Base-by-base conservation (phyloP, 2,797 vertebrate genomes). In the Catharus ustulatus region DNA sequence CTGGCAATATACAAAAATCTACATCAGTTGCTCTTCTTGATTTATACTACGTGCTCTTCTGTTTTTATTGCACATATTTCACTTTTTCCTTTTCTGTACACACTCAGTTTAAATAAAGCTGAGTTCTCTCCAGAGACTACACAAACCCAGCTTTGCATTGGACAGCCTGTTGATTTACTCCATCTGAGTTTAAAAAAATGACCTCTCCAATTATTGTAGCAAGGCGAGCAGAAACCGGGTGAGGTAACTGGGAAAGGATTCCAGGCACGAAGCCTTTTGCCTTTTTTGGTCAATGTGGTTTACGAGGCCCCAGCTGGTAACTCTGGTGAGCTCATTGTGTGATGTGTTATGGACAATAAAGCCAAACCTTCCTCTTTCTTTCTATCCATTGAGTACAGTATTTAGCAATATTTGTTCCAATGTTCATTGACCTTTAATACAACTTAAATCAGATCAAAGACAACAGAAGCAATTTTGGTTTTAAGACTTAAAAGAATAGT, bases 251-350 rank as follows among this genome's bases (percentile, higher is more conserved):
- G 96, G 97, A 96, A 98, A 98, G 93, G 98, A 98, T 98, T 98
- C 96, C 94, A 97, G 84, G 97, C 97, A 98, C 15, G 96, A 95
- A 97, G 95, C 88, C 91, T 94, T 96, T 97, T 97, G 84, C 98
- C 98, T 98, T 98, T 98, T 98, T 98, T 98, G 98, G 98, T 97
- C 96, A 98, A 96, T 97, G 97, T 96, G 98, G 97, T 97, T 97
- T 96, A 95, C 82, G 93, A 97, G 97, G 96, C 97, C 96, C 94
- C 98, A 98, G 98, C 97, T 98, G 98, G 98, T 97, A 95, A 95
- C 95, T 83, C 84, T 93, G 97, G 96, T 97, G 97, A 98, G 97
- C 96, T 98, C 97, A 97, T 86, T 96, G 86, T 97, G 94, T 97
- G 96, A 97, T 96, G 87, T 84, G 78, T 92, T 96, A 93, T 94